These are phyloP conservation scores for Ageneiosus marmoratus DNA, from an alignment of 2,113 vertebrate species.

Conservation along the genomic window DNA sequence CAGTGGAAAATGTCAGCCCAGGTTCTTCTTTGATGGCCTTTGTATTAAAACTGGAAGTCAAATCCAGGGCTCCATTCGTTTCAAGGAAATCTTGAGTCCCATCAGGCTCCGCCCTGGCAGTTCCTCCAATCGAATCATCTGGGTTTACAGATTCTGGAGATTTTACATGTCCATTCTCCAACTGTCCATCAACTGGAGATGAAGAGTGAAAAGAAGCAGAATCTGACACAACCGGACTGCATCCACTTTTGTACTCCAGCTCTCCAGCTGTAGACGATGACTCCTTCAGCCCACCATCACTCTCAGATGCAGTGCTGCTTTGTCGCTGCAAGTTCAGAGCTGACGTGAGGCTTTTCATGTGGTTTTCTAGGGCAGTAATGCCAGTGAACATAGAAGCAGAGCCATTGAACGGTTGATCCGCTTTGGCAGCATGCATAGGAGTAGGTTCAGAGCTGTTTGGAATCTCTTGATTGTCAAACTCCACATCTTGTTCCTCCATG, in stretches of 20 bases:
- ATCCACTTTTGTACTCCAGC: conserved; percentile 79
- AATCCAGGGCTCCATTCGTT: conserved; percentile 85
- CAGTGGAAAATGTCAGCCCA: conserved; percentile 73
- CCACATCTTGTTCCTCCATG: conserved; percentile 75
- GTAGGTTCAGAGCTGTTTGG: conserved; percentile 59
- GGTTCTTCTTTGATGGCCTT: conserved; percentile 83
- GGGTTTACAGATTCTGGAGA: conserved; percentile 75
- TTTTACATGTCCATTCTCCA: conserved; percentile 72
- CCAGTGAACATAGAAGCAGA: conserved; percentile 70
- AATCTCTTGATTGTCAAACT: conserved; percentile 71
- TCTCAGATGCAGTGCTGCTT: conserved; percentile 85
- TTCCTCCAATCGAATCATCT: conserved; percentile 61
- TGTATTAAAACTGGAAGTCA: conserved; percentile 79
- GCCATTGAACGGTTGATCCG: conserved; percentile 61
- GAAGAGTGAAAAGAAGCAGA: conserved; percentile 73
- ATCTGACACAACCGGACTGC: conserved; percentile 82
- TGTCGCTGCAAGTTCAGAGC: conserved; percentile 81
- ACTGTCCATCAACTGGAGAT: conserved; percentile 82
- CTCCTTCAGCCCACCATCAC: conserved; percentile 83
- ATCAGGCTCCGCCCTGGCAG: conserved; percentile 72
- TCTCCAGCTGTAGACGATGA: conserved; percentile 73
- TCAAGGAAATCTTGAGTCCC: conserved; percentile 69
- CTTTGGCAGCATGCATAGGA: conserved; percentile 42
- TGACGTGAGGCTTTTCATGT: conserved; percentile 77
- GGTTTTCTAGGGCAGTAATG: conserved; percentile 71